Evolutionary conservation across 2,113 vertebrate species (phyloP), one percentile per base, ranked within the genome.

Genomic region (Corvus cornix): DNA sequence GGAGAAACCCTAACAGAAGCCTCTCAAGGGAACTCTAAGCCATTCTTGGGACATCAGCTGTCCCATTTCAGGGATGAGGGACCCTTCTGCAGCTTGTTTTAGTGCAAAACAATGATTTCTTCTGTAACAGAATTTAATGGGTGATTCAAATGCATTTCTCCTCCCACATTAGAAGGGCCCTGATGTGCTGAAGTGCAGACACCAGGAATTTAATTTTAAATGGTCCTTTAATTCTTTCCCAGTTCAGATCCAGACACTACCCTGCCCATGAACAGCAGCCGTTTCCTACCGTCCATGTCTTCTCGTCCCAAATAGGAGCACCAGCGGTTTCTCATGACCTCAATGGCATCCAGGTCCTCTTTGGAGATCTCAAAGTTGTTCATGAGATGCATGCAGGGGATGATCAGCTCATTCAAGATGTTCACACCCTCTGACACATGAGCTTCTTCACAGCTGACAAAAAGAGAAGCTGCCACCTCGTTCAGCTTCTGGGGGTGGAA

Each of bases 301-400:
- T 98, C 98, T 12, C 89, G 93, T 15, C 98, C 98, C 67, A 99
- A 84, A 60, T 99, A 99, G 96, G 99, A 99, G 97, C 99, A 99
- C 99, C 99, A 99, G 62, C 97, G 98, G 96, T 97, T 99, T 62
- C 99, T 98, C 98, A 99, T 99, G 93, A 96, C 82, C 95, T 99
- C 99, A 16, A 99, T 98, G 58, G 98, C 98, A 19, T 98, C 98
- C 83, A 99, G 94, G 96, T 99, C 99, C 51, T 99, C 99, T 89
- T 97, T 98, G 92, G 98, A 97, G 97, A 98, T 91, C 53, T 95
- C 76, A 1, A 96, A 98, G 51, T 97, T 98, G 94, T 98, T 98
- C 97, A 99, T 99, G 43, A 99, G 98, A 94, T 99, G 99, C 97
- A 99, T 99, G 92, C 99, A 99, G 52, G 99, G 99, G 95, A 99